Conservation (phyloP, 2,113 vertebrate genomes). For the Chionis minor region DNA sequence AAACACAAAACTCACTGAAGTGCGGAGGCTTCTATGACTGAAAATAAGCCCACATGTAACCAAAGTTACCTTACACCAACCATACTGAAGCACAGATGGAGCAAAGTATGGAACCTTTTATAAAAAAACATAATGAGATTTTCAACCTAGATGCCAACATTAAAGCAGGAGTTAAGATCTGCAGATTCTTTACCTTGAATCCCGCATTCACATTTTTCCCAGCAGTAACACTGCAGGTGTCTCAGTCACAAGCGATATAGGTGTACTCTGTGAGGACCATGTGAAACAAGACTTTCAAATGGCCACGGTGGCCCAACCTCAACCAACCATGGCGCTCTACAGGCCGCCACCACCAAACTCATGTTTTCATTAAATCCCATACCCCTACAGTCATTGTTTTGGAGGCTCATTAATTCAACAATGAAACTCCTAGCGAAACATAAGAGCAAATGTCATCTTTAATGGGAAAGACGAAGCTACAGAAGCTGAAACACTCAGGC, state of each 20-base stretch:
- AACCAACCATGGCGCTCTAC: rapidly evolving
- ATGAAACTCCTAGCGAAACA: rapidly evolving
- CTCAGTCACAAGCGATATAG: rapidly evolving
- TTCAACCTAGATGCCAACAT: background rate
- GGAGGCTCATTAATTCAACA: background rate
- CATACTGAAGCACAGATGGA: rapidly evolving
- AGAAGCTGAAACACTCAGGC: rapidly evolving
- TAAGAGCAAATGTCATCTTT: rapidly evolving
- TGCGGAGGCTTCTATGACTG: background rate
- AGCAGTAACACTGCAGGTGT: background rate
- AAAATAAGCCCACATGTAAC: background rate
- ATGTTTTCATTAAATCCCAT: rapidly evolving
- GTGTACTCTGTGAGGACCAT: rapidly evolving
- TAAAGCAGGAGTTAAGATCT: rapidly evolving
- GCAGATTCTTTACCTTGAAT: background rate
- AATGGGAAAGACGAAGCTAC: rapidly evolving
- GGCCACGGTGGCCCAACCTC: rapidly evolving
- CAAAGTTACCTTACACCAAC: background rate
- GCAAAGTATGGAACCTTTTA: rapidly evolving
- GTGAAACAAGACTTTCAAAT: rapidly evolving
- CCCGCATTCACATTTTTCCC: rapidly evolving
- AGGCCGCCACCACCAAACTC: too few species aligned
- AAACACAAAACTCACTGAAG: background rate
- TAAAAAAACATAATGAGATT: background rate
- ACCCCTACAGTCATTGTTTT: rapidly evolving